Conservation (phyloP, 2,113 vertebrate genomes). For the Salvator merianae region DNA sequence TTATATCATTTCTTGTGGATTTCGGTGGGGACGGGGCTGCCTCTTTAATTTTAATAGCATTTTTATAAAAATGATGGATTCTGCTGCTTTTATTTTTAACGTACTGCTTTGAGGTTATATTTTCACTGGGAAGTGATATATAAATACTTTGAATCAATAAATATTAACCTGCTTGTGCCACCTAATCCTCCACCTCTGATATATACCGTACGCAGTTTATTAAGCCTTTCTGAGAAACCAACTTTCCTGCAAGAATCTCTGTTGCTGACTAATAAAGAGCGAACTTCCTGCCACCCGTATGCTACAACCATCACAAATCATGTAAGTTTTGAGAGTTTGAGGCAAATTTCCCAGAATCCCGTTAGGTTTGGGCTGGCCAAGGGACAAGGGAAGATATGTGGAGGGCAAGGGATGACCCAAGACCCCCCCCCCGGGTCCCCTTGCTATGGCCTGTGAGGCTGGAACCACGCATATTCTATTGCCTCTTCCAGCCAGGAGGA, state of each 20-base stretch:
- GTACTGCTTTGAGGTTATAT: too few relatives aligned
- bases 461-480: too few relatives aligned
- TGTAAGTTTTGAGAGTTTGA: too few relatives aligned
- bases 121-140: too few relatives aligned
- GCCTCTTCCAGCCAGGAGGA: background rate
- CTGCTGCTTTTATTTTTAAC: too few relatives aligned
- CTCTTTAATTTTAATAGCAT: too few relatives aligned
- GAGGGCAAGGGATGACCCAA: background rate
- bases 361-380: background rate
- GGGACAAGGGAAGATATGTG: background rate
- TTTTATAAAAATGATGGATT: too few relatives aligned
- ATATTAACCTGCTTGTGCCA: background rate
- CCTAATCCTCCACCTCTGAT: too few relatives aligned
- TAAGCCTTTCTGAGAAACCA: background rate
- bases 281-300: background rate
- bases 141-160: too few relatives aligned
- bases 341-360: background rate
- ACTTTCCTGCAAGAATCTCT: too few relatives aligned
- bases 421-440: background rate
- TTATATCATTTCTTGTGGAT: background rate
- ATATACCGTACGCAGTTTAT: background rate
- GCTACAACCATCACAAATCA: background rate
- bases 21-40: too few relatives aligned
- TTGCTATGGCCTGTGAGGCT: background rate
- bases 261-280: too few relatives aligned